Conservation (phyloP, 2,888 invertebrate genomes). For the Lasioglossum pauxillum region DNA sequence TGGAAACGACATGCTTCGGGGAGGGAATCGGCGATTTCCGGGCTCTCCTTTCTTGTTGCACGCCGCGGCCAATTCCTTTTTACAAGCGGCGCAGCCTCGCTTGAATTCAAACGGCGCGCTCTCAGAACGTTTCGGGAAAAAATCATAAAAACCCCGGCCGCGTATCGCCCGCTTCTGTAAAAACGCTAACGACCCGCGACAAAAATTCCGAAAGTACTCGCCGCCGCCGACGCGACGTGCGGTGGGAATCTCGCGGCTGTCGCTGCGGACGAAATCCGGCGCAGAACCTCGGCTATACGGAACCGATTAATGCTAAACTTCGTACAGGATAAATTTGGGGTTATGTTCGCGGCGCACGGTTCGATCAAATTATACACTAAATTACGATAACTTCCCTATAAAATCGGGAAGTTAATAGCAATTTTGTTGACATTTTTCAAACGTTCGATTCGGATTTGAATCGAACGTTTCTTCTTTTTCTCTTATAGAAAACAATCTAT, state of each 20-base stretch:
- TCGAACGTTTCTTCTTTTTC: too few relatives aligned
- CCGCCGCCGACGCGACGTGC: not conserved
- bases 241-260: not conserved
- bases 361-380: too few relatives aligned
- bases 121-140: not conserved
- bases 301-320: not conserved
- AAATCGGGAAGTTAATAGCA: too few relatives aligned
- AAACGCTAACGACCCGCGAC: conserved; percentile 15
- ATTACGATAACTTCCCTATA: too few relatives aligned
- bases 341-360: too few relatives aligned
- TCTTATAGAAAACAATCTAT: too few relatives aligned
- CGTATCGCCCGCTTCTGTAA: not conserved
- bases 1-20: conserved; percentile 63
- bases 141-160: conserved; percentile 11
- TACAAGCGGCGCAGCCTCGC: conserved; percentile 31
- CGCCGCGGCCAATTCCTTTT: conserved; percentile 52
- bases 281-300: not conserved
- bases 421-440: too few relatives aligned
- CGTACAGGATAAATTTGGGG: too few relatives aligned
- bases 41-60: conserved; percentile 20
- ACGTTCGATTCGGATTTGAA: too few relatives aligned
- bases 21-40: conserved; percentile 31
- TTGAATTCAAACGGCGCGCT: conserved; percentile 52
- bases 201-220: not conserved
- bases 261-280: not conserved